Percentiles rank a stretch among this genome's conserved stretches.
These are phyloP conservation scores for Epizoanthus fatuus DNA, from an alignment of 92 coral and sea anemone species.

Conservation along the genomic window DNA sequence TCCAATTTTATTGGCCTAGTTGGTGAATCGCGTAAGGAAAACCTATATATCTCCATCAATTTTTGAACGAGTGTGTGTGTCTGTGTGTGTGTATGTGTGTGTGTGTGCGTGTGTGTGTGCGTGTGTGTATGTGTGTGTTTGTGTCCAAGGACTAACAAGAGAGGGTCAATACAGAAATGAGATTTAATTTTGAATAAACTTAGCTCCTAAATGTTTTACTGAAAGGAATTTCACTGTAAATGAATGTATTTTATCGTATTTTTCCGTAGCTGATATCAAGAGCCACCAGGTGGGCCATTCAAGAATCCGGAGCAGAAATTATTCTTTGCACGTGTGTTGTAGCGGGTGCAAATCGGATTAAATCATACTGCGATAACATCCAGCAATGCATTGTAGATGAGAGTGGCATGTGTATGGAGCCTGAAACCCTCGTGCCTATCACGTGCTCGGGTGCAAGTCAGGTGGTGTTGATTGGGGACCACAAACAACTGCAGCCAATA, in stretches of 20 bases:
- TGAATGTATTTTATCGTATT: not conserved
- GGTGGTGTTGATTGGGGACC: slow-evolving; percentile 84
- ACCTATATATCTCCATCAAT: too few relatives aligned
- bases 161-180: too few relatives aligned
- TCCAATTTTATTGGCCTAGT: too few relatives aligned
- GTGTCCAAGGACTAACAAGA: too few relatives aligned
- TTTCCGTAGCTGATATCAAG: slow-evolving; percentile 45
- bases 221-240: not conserved
- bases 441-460: slow-evolving; percentile 72
- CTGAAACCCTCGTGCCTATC: slow-evolving; percentile 83
- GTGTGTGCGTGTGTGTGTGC: too few relatives aligned
- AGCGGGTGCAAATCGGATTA: slow-evolving; percentile 69
- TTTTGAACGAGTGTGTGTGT: too few relatives aligned
- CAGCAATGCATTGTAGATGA: slow-evolving; percentile 90
- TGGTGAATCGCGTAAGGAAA: too few relatives aligned
- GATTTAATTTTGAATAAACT: not conserved
- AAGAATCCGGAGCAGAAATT: slow-evolving; percentile 65
- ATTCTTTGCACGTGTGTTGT: slow-evolving; percentile 76
- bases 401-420: slow-evolving; percentile 90
- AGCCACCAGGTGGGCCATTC: slow-evolving; percentile 74
- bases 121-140: too few relatives aligned
- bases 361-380: slow-evolving; percentile 21
- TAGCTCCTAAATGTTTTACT: not conserved
- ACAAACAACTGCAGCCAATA: slow-evolving; percentile 87
- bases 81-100: too few relatives aligned